phyloP scores from a whole-genome alignment of 2,113 vertebrate species.

The Pipra filicauda region DNA sequence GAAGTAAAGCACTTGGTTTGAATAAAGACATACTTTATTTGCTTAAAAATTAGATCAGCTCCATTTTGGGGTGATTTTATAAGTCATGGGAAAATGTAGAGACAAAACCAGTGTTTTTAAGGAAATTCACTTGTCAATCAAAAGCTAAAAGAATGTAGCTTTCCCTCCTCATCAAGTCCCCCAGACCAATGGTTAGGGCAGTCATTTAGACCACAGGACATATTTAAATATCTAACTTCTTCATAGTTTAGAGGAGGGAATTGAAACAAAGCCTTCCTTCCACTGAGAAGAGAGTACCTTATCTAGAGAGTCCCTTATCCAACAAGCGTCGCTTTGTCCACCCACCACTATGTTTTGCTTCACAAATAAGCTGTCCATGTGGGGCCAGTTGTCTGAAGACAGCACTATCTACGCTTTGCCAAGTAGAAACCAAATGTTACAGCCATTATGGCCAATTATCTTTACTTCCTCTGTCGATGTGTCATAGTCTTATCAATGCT shows the following conservation, averaged over 20 bases:
- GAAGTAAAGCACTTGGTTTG: neutral
- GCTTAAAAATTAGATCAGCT: neutral
- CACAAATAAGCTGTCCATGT: neutral
- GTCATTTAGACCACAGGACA: rapidly evolving
- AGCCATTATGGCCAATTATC: neutral
- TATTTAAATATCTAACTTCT: neutral
- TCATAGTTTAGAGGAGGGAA: neutral
- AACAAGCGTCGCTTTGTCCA: neutral
- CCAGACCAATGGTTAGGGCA: neutral
- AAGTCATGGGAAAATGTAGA: neutral
- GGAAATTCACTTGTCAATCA: neutral
- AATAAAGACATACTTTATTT: neutral
- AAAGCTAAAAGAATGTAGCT: neutral
- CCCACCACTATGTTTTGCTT: neutral
- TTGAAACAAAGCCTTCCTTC: neutral
- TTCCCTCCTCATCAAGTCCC: rapidly evolving
- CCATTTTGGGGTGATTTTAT: neutral
- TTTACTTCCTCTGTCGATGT: neutral
- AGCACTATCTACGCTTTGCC: neutral
- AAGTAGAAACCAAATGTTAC: neutral
- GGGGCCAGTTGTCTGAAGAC: neutral
- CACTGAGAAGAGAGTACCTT: neutral
- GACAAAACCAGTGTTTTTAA: neutral
- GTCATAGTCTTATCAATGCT: neutral
- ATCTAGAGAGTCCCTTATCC: neutral